Evolutionary conservation across 1,140 invertebrate species (phyloP).

Genomic region (Drosophila lacteicornis): DNA sequence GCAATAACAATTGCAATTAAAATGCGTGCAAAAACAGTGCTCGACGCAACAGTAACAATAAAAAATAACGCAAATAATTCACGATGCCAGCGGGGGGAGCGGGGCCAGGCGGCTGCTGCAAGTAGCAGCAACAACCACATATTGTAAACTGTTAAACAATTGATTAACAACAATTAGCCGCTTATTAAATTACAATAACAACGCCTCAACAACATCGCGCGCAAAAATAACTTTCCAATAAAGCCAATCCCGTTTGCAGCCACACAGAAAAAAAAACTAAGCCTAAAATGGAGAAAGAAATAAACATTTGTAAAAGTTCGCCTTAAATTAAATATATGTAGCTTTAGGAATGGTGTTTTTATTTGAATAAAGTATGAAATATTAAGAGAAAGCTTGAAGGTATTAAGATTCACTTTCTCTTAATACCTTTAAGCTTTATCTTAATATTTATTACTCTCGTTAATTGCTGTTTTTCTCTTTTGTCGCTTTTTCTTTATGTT

Average conservation of each 20-base stretch:
- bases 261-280: neutral
- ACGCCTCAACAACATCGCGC: constrained; percentile 33
- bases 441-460: too few relatives aligned
- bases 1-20: constrained; percentile 79
- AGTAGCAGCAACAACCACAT: constrained; percentile 40
- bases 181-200: constrained; percentile 84
- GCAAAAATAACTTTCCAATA: constrained; percentile 56
- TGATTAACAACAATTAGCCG: constrained; percentile 84
- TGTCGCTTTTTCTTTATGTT: too few relatives aligned
- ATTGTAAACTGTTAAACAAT: constrained; percentile 82
- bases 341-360: too few relatives aligned
- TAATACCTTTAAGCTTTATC: too few relatives aligned
- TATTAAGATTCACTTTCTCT: too few relatives aligned
- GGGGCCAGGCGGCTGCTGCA: neutral
- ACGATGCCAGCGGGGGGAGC: constrained; percentile 26
- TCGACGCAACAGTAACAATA: constrained; percentile 40
- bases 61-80: constrained; percentile 78
- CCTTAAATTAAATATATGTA: too few relatives aligned
- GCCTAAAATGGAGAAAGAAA: too few relatives aligned
- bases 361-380: too few relatives aligned
- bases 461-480: too few relatives aligned
- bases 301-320: too few relatives aligned
- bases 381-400: too few relatives aligned
- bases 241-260: constrained; percentile 36
- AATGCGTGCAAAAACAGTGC: constrained; percentile 64